Base-by-base conservation (phyloP, 2,113 vertebrate species). In the Pao palembangensis region DNA sequence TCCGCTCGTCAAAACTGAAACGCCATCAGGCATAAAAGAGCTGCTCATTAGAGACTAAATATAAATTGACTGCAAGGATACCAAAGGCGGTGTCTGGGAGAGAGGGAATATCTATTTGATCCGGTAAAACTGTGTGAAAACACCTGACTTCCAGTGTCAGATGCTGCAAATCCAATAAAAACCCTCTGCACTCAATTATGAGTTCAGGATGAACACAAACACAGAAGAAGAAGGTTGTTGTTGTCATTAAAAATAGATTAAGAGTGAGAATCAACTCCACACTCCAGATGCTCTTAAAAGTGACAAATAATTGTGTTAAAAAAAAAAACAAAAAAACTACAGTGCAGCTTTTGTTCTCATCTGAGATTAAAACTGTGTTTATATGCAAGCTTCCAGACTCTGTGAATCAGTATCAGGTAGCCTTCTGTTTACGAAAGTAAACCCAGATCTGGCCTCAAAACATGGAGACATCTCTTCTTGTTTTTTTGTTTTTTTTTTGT, bases 1-100 rank as follows among this genome's bases (percentile, higher is more conserved):
- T 49, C 31, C 17, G 53, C 56, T 64, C 64, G 51, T 68, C 41
- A 66, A 75, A 62, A 51, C 47, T 75, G 31, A 44, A 59, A 71
- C 53, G 49, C 58, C 53, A 59, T 62, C 54, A 59, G 71, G 46
- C 53, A 60, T 62, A 38, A 58, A 73, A 60, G 19, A 63, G 43
- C 6, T 19, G 58, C 49, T 66, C 61, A 54, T 53, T 58, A 65
- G 61, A 70, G 42, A 66, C 31, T 18, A 49, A 49, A 49, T 49
- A 18, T 52, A 53, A 67, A 69, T 50, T 41, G 31, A 65, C 58
- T 62, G 58, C n/a, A 21, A 59, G 58, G 64, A 75, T 52, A 58
- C 67, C 11, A 5, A 63, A 23, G 28, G 51, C 42, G 55, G 46
- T 38, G 23, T 62, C n/a, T 64, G 69, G 25, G 43, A 43, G 62